Conservation (phyloP, 1,140 invertebrate species). For the Diabrotica virgifera region DNA sequence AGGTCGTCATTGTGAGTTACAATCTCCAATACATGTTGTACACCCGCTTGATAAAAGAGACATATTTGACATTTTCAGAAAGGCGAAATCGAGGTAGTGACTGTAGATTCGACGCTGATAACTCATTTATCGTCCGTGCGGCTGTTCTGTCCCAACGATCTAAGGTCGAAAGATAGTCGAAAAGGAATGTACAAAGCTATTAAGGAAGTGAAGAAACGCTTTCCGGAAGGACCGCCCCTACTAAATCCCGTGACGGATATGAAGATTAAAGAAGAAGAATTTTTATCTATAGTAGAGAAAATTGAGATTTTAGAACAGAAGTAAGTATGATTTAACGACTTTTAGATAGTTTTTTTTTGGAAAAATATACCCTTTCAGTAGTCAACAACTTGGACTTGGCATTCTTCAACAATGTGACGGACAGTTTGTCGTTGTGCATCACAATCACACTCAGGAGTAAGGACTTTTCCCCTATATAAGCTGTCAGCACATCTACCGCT, state of each 20-base stretch:
- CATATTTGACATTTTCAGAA: slow-evolving; percentile 48
- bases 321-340: slow-evolving; percentile 45
- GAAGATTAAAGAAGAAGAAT: slow-evolving; percentile 84
- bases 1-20: too few relatives aligned
- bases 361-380: too few relatives aligned
- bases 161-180: slow-evolving; percentile 78
- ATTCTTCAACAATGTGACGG: too few relatives aligned
- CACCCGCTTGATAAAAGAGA: too few relatives aligned
- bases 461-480: too few relatives aligned
- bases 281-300: slow-evolving; percentile 76
- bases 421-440: too few relatives aligned
- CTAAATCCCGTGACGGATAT: slow-evolving; percentile 95
- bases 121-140: slow-evolving; percentile 86
- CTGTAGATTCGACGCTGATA: slow-evolving; percentile 79
- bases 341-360: too few relatives aligned
- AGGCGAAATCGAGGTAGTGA: slow-evolving; percentile 88
- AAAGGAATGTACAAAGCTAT: slow-evolving; percentile 85
- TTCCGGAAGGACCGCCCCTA: slow-evolving; percentile 79
- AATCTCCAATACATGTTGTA: too few relatives aligned
- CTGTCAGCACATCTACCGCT: too few relatives aligned
- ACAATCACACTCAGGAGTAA: too few relatives aligned
- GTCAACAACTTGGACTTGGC: too few relatives aligned
- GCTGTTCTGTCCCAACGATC: slow-evolving; percentile 86
- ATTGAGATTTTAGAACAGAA: slow-evolving; percentile 79
- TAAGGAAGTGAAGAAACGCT: slow-evolving; percentile 86